phyloP scores from a whole-genome alignment of 2,113 vertebrate species.

The Aptenodytes patagonicus region DNA sequence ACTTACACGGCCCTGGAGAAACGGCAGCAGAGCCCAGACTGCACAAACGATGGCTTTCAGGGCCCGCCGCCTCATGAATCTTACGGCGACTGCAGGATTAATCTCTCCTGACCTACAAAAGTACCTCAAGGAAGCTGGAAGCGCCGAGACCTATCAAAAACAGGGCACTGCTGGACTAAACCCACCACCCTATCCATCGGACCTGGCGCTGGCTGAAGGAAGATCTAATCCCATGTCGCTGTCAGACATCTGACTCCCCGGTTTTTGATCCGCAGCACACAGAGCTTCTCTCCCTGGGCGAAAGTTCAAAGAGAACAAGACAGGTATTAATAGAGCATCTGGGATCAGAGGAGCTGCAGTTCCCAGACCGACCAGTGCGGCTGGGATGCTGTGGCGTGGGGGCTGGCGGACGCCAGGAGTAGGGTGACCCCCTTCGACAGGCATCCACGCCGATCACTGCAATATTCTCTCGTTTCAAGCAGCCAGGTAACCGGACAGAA shows the following conservation, averaged over 20 bases:
- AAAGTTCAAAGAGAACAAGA: not conserved
- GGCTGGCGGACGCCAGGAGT: not conserved
- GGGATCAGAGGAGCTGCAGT: not conserved
- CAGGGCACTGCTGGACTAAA: not conserved
- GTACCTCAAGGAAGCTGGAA: not conserved
- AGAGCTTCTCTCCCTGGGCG: not conserved
- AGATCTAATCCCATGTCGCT: not conserved
- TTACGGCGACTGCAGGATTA: fast-evolving
- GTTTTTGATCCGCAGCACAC: not conserved
- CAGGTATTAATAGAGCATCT: not conserved
- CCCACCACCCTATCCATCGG: not conserved
- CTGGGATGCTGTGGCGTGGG: not conserved
- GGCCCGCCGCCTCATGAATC: fast-evolving
- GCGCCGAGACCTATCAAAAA: fast-evolving
- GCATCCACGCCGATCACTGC: fast-evolving
- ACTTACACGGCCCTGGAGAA: too few species aligned
- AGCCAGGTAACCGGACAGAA: not conserved
- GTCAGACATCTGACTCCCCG: fast-evolving
- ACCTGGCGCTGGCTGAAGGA: not conserved
- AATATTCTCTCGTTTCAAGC: not conserved
- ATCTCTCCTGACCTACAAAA: not conserved
- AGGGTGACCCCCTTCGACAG: not conserved
- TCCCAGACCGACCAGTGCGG: not conserved
- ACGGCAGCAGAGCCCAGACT: not conserved
- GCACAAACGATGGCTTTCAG: not conserved